Evolutionary conservation across 2,113 vertebrate species (phyloP), one percentile per base, ranked within the genome.

Genomic region (Strigops habroptila): DNA sequence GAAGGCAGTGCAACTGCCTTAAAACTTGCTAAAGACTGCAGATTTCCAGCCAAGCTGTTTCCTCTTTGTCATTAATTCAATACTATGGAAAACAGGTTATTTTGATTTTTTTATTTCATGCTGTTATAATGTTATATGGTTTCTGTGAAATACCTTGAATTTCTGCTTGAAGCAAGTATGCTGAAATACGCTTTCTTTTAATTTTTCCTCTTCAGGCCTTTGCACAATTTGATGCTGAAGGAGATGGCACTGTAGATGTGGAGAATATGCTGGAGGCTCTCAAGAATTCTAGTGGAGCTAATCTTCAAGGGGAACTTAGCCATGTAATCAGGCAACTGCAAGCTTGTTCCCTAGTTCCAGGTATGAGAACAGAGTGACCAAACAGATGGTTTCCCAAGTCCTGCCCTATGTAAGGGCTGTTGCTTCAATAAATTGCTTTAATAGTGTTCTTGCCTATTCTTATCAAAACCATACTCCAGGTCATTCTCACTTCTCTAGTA

Each of bases 151-250:
- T 41, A 23, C 10, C 8, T 48, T 52, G 43, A 48, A 65, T 59
- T 91, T 48, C 63, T 46, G 23, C 52, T 77, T 67, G 33, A 64
- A 71, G 18, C 31, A 55, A 82, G 51, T 60, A n/a, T 0, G 3
- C 49, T 74, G 79, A 67, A 88, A 30, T n/a, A 33, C 28, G 1
- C 22, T 28, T 60, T 63, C 15, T 3, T 62, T 53, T 44, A 59
- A 35, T 53, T 69, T 5, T 37, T 76, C 39, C 79, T 71, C 68
- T 65, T 95, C 91, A 99, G 99, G 99, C 99, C 39, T 99, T 99
- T 97, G 99, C 98, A 73, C 99, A 99, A 89, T 99, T 99, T 91
- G 99, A 99, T 96, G 98, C 99, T 1, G 99, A 99, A 97, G 99
- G 99, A 15, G 99, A 99, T 97, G 99, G 99, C 30, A 98, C 98